Percentiles rank a stretch among this genome's conserved stretches.
Evolutionary conservation across 2,113 vertebrate species (phyloP).

Genomic region (Corydoras sp.): DNA sequence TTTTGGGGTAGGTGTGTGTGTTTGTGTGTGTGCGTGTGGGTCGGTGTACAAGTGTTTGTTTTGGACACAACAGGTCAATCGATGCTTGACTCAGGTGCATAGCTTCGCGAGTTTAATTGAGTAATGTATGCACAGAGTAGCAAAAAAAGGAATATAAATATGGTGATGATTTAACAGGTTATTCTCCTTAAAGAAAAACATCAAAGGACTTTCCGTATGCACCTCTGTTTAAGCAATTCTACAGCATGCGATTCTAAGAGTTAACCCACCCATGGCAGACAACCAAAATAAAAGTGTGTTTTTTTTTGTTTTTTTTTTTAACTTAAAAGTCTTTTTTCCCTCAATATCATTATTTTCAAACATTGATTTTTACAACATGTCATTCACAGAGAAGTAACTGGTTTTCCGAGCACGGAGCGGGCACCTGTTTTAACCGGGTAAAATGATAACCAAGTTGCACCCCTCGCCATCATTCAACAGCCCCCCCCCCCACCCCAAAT

Average conservation of each 20-base stretch:
- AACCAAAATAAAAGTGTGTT: conserved; percentile 74
- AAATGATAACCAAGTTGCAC: conserved; percentile 50
- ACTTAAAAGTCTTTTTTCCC: conserved; percentile 87
- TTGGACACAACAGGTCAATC: conserved; percentile 68
- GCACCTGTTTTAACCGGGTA: conserved; percentile 75
- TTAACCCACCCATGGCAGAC: conserved; percentile 98
- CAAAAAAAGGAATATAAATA: conserved; percentile 71
- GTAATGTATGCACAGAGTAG: conserved; percentile 31
- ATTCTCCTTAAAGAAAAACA: conserved; percentile 88
- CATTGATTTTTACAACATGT: conserved; percentile 99
- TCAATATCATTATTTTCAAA: conserved; percentile 99
- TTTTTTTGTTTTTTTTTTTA: conserved; percentile 77
- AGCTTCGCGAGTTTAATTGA: conserved; percentile 75
- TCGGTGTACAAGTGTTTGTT: conserved; percentile 3
- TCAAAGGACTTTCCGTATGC: conserved; percentile 92
- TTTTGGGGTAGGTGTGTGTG: conserved; percentile 35
- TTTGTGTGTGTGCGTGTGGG: conserved; percentile 34
- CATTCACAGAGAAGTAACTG: conserved; percentile 94
- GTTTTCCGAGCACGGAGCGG: conserved; percentile 87
- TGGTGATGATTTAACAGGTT: conserved; percentile 77
- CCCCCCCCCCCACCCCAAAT: conserved; percentile 5
- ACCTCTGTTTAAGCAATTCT: conserved; percentile 94
- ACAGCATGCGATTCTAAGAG: conserved; percentile 99
- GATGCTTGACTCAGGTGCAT: conserved; percentile 77
- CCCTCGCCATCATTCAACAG: neutral